Percentiles rank a stretch among this genome's conserved stretches.
Evolutionary conservation across 2,797 vertebrate species (phyloP).

Genomic region (Chanos chanos): DNA sequence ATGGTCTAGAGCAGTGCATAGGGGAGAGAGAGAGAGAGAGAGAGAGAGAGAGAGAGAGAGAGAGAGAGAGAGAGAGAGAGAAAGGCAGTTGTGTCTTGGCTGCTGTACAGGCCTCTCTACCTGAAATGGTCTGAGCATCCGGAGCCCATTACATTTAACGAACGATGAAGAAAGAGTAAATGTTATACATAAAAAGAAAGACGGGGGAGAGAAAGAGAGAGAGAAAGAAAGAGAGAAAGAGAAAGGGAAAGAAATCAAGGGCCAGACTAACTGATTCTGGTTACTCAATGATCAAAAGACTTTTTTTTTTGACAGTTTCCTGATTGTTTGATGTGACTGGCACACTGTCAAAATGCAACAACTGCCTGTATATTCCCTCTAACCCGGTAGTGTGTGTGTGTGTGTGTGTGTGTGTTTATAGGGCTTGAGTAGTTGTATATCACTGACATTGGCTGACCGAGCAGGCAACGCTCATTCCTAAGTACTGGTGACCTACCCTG

Average conservation of each 20-base stretch:
- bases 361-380: slow-evolving; percentile 41
- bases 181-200: slow-evolving; percentile 36
- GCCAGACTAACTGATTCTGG: slow-evolving; percentile 31
- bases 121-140: not conserved
- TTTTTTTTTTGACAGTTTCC: slow-evolving; percentile 47
- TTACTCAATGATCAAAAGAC: slow-evolving; percentile 61
- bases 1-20: too few relatives aligned
- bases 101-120: not conserved
- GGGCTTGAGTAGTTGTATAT: slow-evolving; percentile 37
- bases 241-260: slow-evolving; percentile 33
- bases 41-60: too few relatives aligned
- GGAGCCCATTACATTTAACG: slow-evolving; percentile 24
- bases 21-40: too few relatives aligned
- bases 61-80: too few relatives aligned
- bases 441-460: slow-evolving; percentile 48
- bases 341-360: slow-evolving; percentile 55
- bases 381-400: slow-evolving; percentile 47
- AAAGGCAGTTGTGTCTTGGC: not conserved
- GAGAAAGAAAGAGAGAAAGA: slow-evolving; percentile 34
- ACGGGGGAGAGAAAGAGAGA: slow-evolving; percentile 19
- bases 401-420: slow-evolving; percentile 33
- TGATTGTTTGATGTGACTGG: slow-evolving; percentile 72
- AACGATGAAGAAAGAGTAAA: slow-evolving; percentile 36
- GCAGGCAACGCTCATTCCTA: slow-evolving; percentile 41
- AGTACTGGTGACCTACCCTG: slow-evolving; percentile 41